Evolutionary conservation across 1,140 invertebrate species (phyloP).

Genomic region (Lepidurus apus): DNA sequence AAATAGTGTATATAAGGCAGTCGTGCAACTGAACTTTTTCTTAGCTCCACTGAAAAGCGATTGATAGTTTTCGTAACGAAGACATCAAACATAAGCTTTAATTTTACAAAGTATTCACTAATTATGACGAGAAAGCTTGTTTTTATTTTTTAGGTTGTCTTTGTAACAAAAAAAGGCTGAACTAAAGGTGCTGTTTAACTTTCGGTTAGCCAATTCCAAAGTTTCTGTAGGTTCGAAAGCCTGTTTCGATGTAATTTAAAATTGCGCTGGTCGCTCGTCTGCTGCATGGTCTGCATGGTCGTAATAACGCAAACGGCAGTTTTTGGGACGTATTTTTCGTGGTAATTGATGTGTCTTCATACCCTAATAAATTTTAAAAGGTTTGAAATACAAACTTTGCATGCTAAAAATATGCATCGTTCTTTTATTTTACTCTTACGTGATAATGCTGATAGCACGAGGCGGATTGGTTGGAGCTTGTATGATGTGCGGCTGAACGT

Average conservation of each 20-base stretch:
- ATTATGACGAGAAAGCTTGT: neutral
- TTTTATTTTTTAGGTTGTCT: neutral
- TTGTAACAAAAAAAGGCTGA: constrained; percentile 1
- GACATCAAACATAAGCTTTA: neutral
- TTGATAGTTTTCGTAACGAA: constrained; percentile 23
- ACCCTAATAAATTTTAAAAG: too few relatives aligned
- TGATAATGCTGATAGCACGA: too few relatives aligned
- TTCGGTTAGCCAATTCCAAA: neutral
- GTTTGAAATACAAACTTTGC: too few relatives aligned
- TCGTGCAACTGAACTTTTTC: neutral
- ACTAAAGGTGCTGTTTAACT: neutral
- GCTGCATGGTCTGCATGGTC: neutral
- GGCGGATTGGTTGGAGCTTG: too few relatives aligned
- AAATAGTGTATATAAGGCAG: constrained; percentile 16
- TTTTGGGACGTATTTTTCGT: too few relatives aligned
- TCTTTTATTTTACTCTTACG: too few relatives aligned
- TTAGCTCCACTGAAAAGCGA: neutral
- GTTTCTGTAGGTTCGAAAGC: neutral
- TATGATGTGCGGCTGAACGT: too few relatives aligned
- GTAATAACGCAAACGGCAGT: neutral
- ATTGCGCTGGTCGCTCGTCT: constrained; percentile 6
- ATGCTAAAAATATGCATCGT: too few relatives aligned
- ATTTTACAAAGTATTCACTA: neutral
- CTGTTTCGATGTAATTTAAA: constrained; percentile 1
- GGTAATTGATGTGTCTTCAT: too few relatives aligned